Evolutionary conservation across 2,888 invertebrate species (phyloP), one percentile per base, ranked within the genome.

Genomic region (Incurvaria masculella): DNA sequence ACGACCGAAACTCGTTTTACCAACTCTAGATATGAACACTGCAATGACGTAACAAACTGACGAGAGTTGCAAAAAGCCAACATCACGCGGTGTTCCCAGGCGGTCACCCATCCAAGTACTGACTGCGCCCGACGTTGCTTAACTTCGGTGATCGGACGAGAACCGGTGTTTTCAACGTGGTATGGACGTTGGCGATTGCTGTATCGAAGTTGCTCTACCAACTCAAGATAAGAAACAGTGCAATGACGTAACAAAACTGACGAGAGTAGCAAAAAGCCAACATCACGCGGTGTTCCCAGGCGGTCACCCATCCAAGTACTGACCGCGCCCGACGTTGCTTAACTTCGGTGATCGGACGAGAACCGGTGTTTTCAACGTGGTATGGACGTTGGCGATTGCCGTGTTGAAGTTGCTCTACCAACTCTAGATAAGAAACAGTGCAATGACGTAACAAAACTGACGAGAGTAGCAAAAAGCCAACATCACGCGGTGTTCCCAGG

Each of bases 341-440:
- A 57, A 58, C 57, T 57, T 56, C 55, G 56, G 56, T 57, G 58
- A 58, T 57, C 58, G 55, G 58, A 58, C 56, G 57, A 58, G 56
- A 58, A 57, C 55, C 63, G 63, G 61, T 63, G 61, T 60, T 48
- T 62, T 62, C 61, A 62, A 60, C 60, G 56, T 63, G 59, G 61
- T 62, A 61, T 63, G 61, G 59, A 59, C 61, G 59, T 61, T 61
- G 61, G 60, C 61, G 47, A 53, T n/a, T n/a, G n/a, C n/a, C n/a
- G n/a, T n/a, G n/a, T n/a, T n/a, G n/a, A n/a, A n/a, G n/a, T n/a
- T n/a, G n/a, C n/a, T n/a, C n/a, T n/a, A n/a, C n/a, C n/a, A n/a
- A n/a, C n/a, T n/a, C n/a, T n/a, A n/a, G n/a, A n/a, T n/a, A n/a
- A n/a, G n/a, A n/a, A n/a, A n/a, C n/a, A n/a, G n/a, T n/a, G n/a